Percentiles rank a stretch among this genome's conserved stretches.
phyloP scores from a whole-genome alignment of 1,140 invertebrate species.

The Pentalonia nigronervosa region DNA sequence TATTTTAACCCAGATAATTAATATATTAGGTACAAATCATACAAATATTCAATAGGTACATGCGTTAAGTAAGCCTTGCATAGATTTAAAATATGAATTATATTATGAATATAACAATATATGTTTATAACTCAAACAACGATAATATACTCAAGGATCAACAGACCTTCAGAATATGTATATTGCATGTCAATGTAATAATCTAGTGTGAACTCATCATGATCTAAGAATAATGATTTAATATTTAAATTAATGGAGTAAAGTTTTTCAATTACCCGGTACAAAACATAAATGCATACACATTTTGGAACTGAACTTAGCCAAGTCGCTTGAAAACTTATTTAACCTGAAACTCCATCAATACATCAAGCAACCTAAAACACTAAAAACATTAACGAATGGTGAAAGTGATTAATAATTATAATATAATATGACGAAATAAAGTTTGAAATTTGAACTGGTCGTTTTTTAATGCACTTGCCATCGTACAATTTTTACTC shows the following conservation, averaged over 20 bases:
- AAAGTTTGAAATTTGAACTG: neutral
- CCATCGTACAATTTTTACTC: too few relatives aligned
- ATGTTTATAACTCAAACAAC: too few relatives aligned
- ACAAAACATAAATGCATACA: neutral
- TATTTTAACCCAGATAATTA: neutral
- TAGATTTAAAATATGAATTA: neutral
- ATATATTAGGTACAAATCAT: neutral
- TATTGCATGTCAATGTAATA: neutral
- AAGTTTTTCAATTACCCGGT: conserved; percentile 3
- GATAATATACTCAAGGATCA: neutral
- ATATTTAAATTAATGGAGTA: neutral
- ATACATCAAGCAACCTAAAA: neutral
- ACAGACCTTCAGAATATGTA: neutral
- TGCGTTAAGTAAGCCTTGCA: too few relatives aligned
- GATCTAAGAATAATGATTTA: neutral
- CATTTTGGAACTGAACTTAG: neutral
- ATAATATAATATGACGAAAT: neutral
- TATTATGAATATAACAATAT: neutral
- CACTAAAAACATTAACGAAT: neutral
- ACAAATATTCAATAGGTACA: neutral
- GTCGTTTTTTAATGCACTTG: neutral
- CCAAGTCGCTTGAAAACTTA: neutral
- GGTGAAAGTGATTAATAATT: neutral
- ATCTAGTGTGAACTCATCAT: neutral
- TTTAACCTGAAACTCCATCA: neutral